phyloP scores from a whole-genome alignment of 2,797 vertebrate genomes.

The Propithecus deckenii region DNA sequence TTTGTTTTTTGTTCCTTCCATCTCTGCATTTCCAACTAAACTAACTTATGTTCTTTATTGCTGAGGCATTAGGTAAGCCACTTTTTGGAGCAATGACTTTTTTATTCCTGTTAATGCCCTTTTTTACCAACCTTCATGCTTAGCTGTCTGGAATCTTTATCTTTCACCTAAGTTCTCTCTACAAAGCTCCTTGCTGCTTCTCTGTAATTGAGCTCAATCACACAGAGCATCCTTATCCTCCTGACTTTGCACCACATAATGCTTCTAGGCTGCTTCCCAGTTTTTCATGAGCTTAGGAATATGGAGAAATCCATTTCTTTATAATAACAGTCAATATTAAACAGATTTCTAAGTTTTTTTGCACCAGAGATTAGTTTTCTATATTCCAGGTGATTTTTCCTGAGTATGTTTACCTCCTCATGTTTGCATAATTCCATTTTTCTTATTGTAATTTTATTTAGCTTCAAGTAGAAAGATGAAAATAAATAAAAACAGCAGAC shows the following conservation, averaged over 20 bases:
- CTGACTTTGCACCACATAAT: constrained; percentile 3
- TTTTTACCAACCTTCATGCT: constrained; percentile 53
- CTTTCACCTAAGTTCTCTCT: neutral
- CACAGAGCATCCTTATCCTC: neutral
- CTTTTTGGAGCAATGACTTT: constrained; percentile 43
- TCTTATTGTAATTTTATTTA: constrained; percentile 55
- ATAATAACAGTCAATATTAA: neutral
- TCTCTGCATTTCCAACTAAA: neutral
- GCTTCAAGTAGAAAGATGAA: constrained; percentile 41
- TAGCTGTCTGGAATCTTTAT: constrained; percentile 38
- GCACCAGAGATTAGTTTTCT: constrained; percentile 15
- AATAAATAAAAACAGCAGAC: constrained; percentile 21
- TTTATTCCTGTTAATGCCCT: constrained; percentile 10
- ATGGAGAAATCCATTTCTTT: neutral
- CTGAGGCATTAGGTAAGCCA: constrained; percentile 12
- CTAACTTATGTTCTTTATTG: constrained; percentile 14
- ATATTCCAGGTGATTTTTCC: neutral
- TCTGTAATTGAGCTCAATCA: constrained; percentile 24
- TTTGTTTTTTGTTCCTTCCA: neutral
- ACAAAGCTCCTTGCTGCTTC: constrained; percentile 6
- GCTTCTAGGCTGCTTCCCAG: neutral
- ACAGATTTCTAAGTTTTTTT: neutral
- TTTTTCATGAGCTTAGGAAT: neutral
- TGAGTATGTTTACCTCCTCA: neutral
- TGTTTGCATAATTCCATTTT: constrained; percentile 43